Base-by-base conservation (phyloP, 2,797 vertebrate genomes). In the Sitta carolinensis region DNA sequence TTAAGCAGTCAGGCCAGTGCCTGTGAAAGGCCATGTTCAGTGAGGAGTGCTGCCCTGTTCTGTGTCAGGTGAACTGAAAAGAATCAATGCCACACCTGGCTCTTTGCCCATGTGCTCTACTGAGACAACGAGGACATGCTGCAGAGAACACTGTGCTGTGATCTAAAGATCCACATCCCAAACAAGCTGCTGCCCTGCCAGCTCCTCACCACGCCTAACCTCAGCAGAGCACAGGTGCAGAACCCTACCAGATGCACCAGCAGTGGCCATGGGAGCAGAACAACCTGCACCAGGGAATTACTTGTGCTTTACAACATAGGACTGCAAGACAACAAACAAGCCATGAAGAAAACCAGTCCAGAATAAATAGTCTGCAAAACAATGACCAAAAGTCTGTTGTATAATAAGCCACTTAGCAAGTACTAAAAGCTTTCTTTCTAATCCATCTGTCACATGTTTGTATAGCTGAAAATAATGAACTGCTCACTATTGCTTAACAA, bases 401-500 rank as follows among this genome's bases (percentile, higher is more conserved):
- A 29, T 86, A 95, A 91, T 86, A 95, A 95, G 82, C 89, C 68
- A 87, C 80, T 89, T 95, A 94, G 43, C 62, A 86, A 90, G 85
- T 30, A 61, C 64, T 59, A 64, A 61, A 84, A 84, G 85, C 58
- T 94, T 94, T 93, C 91, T 93, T 68, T 61, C 32, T 91, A 93
- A 91, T 93, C 87, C 87, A 63, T 27, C 64, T 75, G 69, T 91
- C 93, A 96, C 89, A 78, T 95, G 95, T 22, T 81, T 90, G 96
- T 87, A 89, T 55, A 93, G 77, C 90, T 96, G 95, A 94, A 93
- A 96, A 94, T 91, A 94, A 95, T 96, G 86, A 95, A 95, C 91
- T 90, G 72, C 73, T 87, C 40, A 19, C 54, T 78, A 30, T 59
- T 93, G 83, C 90, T 90, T 84, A 95, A 94, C 89, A 95, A 84